These are phyloP conservation scores for Stichopus chloronotus DNA, from an alignment of 35 echinoderm and acorn worm genomes.

Conservation along the genomic window DNA sequence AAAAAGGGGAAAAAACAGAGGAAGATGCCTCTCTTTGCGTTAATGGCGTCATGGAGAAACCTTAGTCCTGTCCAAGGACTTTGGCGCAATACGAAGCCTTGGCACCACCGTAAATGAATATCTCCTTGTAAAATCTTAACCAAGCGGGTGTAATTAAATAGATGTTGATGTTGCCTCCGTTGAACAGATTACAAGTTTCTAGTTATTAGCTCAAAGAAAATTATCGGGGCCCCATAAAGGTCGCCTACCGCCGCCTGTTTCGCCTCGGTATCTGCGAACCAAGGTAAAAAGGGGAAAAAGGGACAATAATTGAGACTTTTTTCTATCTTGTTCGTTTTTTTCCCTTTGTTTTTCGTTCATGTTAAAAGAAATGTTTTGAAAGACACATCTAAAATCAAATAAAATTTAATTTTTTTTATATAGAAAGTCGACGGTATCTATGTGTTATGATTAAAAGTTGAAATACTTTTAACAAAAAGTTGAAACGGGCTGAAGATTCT, in stretches of 20 bases:
- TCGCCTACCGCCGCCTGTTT: neutral
- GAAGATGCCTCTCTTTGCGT: conserved; percentile 15
- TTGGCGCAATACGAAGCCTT: conserved; percentile 44
- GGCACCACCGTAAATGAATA: conserved; percentile 41
- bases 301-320: too few species aligned
- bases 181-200: conserved; percentile 10
- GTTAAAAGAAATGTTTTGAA: too few species aligned
- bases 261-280: neutral
- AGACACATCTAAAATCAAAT: too few species aligned
- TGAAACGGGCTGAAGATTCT: too few species aligned
- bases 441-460: too few species aligned
- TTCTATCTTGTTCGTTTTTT: too few species aligned
- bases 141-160: conserved; percentile 48
- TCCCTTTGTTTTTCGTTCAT: too few species aligned
- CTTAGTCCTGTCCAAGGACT: conserved; percentile 47
- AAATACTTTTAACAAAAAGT: too few species aligned
- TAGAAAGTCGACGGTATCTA: too few species aligned
- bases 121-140: conserved; percentile 48
- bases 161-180: conserved; percentile 9
- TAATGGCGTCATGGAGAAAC: conserved; percentile 28
- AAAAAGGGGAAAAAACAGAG: neutral
- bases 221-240: neutral
- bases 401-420: too few species aligned
- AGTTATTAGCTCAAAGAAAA: conserved; percentile 1
- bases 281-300: neutral